Conservation (phyloP, 2,797 vertebrate genomes). For the Mus spretus region DNA sequence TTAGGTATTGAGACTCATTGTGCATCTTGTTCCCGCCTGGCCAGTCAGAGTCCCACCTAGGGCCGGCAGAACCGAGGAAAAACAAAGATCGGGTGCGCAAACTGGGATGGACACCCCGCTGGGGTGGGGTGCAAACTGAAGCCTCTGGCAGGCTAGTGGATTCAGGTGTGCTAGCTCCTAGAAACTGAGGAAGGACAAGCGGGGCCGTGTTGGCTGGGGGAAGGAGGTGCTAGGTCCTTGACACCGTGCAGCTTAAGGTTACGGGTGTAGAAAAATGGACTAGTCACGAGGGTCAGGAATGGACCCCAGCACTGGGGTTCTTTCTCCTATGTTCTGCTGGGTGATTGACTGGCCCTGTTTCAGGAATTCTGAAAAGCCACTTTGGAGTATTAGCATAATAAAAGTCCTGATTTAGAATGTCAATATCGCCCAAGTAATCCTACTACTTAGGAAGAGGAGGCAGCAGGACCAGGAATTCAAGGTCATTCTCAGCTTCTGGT, state of each 20-base stretch:
- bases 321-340: neutral
- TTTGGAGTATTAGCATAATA: constrained; percentile 7
- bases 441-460: neutral
- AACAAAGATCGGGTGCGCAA: neutral
- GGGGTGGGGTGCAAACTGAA: neutral
- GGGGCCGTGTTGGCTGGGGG: neutral
- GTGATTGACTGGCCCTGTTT: neutral
- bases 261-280: neutral
- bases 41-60: too few relatives aligned
- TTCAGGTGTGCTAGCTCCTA: neutral
- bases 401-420: neutral
- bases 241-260: neutral
- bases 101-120: neutral
- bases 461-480: neutral
- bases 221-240: neutral
- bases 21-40: neutral
- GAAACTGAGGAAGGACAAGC: neutral
- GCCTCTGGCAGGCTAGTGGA: neutral
- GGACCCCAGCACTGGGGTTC: too few relatives aligned
- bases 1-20: neutral
- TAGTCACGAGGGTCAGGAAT: neutral
- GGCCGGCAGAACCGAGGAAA: neutral
- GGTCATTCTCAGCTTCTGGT: neutral
- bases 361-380: neutral
- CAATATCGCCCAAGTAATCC: neutral